Base-by-base conservation (phyloP, 2,113 vertebrate genomes). In the Xerus inauris region DNA sequence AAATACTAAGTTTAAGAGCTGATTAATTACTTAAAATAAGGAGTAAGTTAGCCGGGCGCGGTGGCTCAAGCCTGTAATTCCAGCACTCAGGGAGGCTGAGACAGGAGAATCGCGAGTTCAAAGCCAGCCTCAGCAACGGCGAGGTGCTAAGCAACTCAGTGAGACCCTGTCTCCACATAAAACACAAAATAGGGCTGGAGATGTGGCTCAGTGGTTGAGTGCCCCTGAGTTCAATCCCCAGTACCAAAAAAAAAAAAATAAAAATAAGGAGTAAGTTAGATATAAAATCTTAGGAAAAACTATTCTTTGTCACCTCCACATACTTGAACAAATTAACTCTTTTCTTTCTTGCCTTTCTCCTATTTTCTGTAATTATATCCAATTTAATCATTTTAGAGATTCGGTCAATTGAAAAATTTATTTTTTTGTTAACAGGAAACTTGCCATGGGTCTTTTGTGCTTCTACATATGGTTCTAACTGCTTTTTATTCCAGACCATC, bases 351-450 rank as follows among this genome's bases (percentile, higher is more conserved):
- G 57, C 24, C 40, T 62, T 96, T 90, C 45, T 80, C 16, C 92
- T 81, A 72, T 82, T 90, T 32, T 81, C 88, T 81, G 5, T 42
- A 96, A 73, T 92, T 91, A 85, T 6, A n/a, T 54, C 26, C 42
- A 83, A 80, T 81, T 77, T 38, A 57, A 17, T 79, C 77, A 6
- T 91, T 96, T 76, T 54, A 96, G 30, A 92, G 30, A 91, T 77
- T 7, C 89, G 9, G 35, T 10, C 4, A 22, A 65, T 12, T 20
- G 54, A 42, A 30, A 62, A 95, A 89, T 67, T 62, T 76, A 45
- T 14, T 30, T 88, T 89, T 81, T 85, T 4, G 14, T 77, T 62
- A 20, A 96, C 7, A 83, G 42, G 95, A 86, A 90, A 73, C 26
- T 24, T 83, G 11, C 13, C 24, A 1, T 12, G 4, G 19, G 45